Base-by-base conservation (phyloP, 2,113 vertebrate species). In the Orycteropus afer region DNA sequence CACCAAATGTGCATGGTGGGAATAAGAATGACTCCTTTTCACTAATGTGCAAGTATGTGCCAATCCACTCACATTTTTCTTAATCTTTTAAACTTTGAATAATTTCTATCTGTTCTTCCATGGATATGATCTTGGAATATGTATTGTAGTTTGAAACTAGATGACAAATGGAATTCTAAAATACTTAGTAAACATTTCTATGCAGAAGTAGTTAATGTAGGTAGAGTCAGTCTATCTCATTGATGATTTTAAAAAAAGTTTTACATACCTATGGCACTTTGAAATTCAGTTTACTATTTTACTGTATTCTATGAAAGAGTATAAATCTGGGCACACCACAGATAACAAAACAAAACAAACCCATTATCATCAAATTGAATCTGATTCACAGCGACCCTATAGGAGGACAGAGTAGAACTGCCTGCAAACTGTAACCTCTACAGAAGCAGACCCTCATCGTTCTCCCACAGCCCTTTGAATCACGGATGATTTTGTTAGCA, bases 201-300 rank as follows among this genome's bases (percentile, higher is more conserved):
- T 9, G 7, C 20, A 73, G 69, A 89, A 93, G 59, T 40, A 81
- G 7, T 29, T 77, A 59, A 93, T 59, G 29, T 47, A 53, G 10
- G 42, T 53, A 82, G 45, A 37, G 49, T 22, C 63, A 11, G 1
- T 59, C 65, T 67, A 53, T 25, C 61, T 40, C 18, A 86, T 14
- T 32, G 13, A 69, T 40, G 18, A 71, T 55, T 77, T 34, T 53
- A 27, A 90, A 37, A 73, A 74, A 74, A 14, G 37, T 14, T 83
- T 89, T 81, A 82, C 71, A 82, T 67, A 51, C 61, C 4, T 76
- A 59, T 40, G 34, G 17, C 45, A 71, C 53, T 91, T 87, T 69
- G 83, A 96, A 87, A 77, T 77, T 87, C 77, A 91, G 7, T 88
- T 69, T 78, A 45, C 37, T 87, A 11, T 94, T 91, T 91, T 71